Evolutionary conservation across 2,888 invertebrate species (phyloP), one percentile per base, ranked within the genome.

Genomic region (Thelaira solivaga): DNA sequence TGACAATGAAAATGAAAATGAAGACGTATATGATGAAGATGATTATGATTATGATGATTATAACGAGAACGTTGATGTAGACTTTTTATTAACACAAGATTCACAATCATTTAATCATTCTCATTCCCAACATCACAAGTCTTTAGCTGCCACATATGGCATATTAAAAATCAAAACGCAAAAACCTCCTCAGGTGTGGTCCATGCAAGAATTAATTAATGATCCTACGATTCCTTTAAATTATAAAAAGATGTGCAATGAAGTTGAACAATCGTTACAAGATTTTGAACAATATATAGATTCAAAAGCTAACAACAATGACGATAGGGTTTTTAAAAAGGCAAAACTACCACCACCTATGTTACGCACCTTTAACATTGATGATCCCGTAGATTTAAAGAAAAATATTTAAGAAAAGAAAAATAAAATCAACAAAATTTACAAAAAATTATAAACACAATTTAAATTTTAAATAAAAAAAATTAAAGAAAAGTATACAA

Each of bases 321-420:
- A 71, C 8, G 43, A 64, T 2, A 64, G 51, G 8, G 7, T 6
- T 16, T 51, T 49, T 53, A 43, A 51, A 74, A 24, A 24, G 20
- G 20, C 61, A 31, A 59, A 57, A 53, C 10, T 62, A 22, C 31
- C 74, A 53, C 10, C 68, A 22, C 31, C 74, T 6, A 69, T 61
- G 24, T 86, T 86, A 49, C 84, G 84, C 47, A 89, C 91, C 2
- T 92, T 89, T 84, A 90, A 91, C 82, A 91, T 92, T 80, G 92
- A 92, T 86, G 90, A 89, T 81, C 92, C 92, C 8, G 83, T 85
- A 73, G 81, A 83, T 78, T 53, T 71, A 34, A 78, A 78, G 69
- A 81, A 73, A 47, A 80, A 53, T 72, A 81, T 71, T 59, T 76
- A 72, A n/a, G n/a, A n/a, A n/a, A n/a, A n/a, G n/a, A n/a, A n/a